Evolutionary conservation across 2,797 vertebrate species (phyloP).

Genomic region (Telmatherina bonti): DNA sequence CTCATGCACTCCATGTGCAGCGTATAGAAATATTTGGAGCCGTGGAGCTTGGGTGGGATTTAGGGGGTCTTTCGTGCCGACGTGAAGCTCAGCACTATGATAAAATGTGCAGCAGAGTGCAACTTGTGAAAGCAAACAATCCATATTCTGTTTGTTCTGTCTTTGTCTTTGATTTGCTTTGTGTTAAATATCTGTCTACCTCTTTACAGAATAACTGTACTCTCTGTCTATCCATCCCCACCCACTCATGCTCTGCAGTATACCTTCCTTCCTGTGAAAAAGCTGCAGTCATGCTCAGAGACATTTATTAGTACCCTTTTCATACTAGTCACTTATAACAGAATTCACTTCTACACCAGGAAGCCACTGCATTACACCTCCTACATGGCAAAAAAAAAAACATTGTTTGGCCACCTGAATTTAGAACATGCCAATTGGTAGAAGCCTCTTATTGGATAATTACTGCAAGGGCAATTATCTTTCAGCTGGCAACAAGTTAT

Average conservation of each 20-base stretch:
- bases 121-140: conserved; percentile 37
- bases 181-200: conserved; percentile 11
- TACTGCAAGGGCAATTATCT: no score
- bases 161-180: conserved; percentile 32
- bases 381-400: conserved; percentile 25
- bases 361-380: conserved; percentile 26
- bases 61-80: conserved; percentile 42
- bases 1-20: conserved; percentile 25
- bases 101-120: conserved; percentile 38
- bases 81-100: conserved; percentile 10
- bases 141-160: conserved; percentile 38
- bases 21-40: conserved; percentile 29
- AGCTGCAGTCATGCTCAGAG: conserved; percentile 52
- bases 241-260: conserved; percentile 60
- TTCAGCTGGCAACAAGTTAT: no score
- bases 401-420: no score
- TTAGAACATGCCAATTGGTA: not conserved
- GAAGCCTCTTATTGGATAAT: no score
- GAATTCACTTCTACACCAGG: conserved; percentile 23
- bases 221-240: conserved; percentile 47
- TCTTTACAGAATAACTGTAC: conserved; percentile 37
- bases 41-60: conserved; percentile 35
- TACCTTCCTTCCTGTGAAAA: conserved; percentile 41
- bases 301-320: conserved; percentile 45
- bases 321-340: conserved; percentile 37